A percentile compares a stretch with the other conserved stretches of the same genome.
Conservation (phyloP, 92 coral and sea anemone genomes). For the Porites divaricata region DNA sequence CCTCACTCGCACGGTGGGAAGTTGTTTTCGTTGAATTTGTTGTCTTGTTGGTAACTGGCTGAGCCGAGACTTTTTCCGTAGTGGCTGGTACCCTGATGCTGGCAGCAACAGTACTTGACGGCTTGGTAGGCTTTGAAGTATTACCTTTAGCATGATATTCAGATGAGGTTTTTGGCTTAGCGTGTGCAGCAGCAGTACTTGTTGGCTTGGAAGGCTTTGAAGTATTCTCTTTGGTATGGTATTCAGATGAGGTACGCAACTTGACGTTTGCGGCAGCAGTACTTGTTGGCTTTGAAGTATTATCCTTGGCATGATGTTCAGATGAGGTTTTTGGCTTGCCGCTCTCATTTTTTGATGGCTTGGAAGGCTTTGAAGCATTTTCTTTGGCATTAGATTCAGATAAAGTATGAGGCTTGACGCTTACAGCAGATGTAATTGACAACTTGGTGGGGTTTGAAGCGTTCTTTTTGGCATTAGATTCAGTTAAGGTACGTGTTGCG, state of each 20-base stretch:
- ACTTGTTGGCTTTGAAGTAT: not conserved
- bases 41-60: not conserved
- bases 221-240: too few species aligned
- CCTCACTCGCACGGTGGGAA: too few species aligned
- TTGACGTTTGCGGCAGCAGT: not conserved
- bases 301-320: too few species aligned
- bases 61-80: not conserved
- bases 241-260: too few species aligned
- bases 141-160: not conserved
- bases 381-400: not conserved
- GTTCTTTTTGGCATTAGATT: too few species aligned
- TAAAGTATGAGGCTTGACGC: not conserved
- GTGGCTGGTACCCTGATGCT: not conserved
- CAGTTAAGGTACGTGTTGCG: not conserved
- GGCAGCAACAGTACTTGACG: not conserved
- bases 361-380: not conserved
- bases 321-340: too few species aligned
- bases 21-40: not conserved
- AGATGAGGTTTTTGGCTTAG: not conserved
- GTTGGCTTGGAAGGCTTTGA: not conserved
- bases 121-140: not conserved
- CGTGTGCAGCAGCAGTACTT: not conserved
- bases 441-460: not conserved
- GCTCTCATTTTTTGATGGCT: not conserved
- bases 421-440: not conserved